phyloP scores from a whole-genome alignment of 2,113 vertebrate species.

The human (Homo sapiens) region DNA sequence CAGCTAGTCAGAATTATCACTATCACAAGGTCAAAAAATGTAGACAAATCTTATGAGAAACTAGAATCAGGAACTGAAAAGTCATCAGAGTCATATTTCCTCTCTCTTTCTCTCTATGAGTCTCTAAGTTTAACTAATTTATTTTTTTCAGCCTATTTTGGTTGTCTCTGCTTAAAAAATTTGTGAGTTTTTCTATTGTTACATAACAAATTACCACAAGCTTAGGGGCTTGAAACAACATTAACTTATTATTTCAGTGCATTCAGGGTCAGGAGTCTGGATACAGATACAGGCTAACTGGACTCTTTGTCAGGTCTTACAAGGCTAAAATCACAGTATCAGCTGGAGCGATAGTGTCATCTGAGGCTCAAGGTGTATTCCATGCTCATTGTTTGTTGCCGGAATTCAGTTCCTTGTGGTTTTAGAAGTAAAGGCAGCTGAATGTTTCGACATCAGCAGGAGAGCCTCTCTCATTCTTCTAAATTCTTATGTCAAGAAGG shows the following conservation, averaged over 20 bases:
- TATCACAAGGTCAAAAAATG: neutral
- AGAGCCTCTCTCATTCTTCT: neutral
- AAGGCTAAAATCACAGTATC: neutral
- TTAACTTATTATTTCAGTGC: neutral
- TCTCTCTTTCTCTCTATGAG: neutral
- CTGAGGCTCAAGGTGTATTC: neutral
- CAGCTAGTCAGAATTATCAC: neutral
- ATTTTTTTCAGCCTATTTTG: neutral
- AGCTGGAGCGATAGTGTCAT: too few relatives aligned
- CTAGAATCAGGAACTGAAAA: neutral
- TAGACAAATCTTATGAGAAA: neutral
- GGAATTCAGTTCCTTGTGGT: neutral
- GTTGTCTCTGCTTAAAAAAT: neutral
- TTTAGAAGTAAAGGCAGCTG: neutral
- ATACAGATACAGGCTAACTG: neutral
- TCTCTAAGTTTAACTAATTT: neutral
- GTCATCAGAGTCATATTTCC: neutral
- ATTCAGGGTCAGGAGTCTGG: neutral
- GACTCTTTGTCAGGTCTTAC: neutral
- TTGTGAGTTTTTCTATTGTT: neutral
- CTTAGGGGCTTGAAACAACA: neutral
- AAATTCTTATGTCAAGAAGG: neutral
- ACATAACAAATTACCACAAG: neutral
- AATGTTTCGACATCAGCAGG: neutral
- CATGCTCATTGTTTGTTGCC: neutral